Evolutionary conservation across 2,888 invertebrate species (phyloP).

Genomic region (Ennomos fuscantarius): DNA sequence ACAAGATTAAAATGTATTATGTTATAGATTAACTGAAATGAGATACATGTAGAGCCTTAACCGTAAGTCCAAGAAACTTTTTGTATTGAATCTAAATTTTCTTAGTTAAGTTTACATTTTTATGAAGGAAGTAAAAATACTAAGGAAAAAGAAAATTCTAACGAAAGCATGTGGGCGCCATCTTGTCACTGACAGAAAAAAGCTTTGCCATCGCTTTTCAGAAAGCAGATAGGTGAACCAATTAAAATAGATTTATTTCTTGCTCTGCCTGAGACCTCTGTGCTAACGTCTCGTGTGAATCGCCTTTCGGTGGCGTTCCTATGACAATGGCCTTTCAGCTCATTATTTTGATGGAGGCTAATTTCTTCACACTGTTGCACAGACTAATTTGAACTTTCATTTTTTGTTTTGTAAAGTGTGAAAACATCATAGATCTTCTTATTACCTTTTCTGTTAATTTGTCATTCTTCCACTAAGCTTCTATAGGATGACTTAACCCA

Average conservation of each 20-base stretch:
- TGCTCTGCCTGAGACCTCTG: neutral
- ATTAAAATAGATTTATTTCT: slow-evolving; percentile 10
- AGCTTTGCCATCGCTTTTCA: too few species aligned
- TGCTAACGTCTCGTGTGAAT: slow-evolving; percentile 47
- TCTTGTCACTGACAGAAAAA: too few species aligned
- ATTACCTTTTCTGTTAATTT: neutral
- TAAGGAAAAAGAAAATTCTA: too few species aligned
- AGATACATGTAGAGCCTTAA: too few species aligned
- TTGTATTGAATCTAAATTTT: too few species aligned
- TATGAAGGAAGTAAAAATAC: too few species aligned
- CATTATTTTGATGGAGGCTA: slow-evolving; percentile 39
- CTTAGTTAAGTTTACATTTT: too few species aligned
- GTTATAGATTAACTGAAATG: too few species aligned
- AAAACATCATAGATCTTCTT: neutral
- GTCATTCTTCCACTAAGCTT: neutral
- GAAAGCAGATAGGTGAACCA: neutral
- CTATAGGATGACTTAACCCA: slow-evolving; percentile 16
- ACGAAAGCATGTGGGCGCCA: too few species aligned
- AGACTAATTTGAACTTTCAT: slow-evolving; percentile 37
- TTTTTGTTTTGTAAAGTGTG: slow-evolving; percentile 14
- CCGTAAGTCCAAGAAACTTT: too few species aligned
- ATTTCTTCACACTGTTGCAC: slow-evolving; percentile 30
- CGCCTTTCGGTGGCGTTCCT: slow-evolving; percentile 44
- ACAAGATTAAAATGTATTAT: too few species aligned
- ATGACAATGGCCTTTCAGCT: slow-evolving; percentile 50